Percentiles rank a stretch among this genome's conserved stretches.
Conservation (phyloP, 1,140 invertebrate genomes). For the Bombus sylvicola region DNA sequence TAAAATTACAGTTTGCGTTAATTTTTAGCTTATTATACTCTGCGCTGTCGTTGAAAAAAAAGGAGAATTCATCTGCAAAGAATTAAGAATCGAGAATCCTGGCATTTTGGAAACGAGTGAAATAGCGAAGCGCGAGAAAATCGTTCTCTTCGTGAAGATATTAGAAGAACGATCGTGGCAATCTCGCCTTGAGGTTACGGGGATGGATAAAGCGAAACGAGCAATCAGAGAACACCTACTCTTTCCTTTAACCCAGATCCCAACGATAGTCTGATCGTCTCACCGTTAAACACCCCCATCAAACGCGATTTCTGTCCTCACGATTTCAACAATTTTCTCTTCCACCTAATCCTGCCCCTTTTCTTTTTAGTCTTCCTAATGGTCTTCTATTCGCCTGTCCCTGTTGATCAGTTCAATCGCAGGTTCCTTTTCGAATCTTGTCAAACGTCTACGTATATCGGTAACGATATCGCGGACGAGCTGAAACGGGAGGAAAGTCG, state of each 20-base stretch:
- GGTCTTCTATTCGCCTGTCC: no score
- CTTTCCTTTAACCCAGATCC: background rate
- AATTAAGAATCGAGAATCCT: no score
- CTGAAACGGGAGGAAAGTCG: background rate
- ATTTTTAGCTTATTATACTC: no score
- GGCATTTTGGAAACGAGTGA: no score
- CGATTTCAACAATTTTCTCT: background rate
- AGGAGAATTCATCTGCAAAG: no score
- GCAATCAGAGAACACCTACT: background rate
- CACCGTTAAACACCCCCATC: slow-evolving; percentile 22
- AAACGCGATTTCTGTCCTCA: slow-evolving; percentile 10
- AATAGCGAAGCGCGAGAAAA: background rate
- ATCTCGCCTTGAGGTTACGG: background rate
- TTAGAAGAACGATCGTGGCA: background rate
- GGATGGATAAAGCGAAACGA: background rate
- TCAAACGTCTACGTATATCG: background rate
- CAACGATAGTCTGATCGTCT: background rate
- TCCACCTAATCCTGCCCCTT: background rate
- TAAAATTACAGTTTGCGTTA: no score
- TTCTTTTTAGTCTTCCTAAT: background rate
- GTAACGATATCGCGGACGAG: background rate
- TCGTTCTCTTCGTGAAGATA: background rate
- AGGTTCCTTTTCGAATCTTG: background rate
- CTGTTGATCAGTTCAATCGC: background rate
- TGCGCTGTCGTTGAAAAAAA: no score